Evolutionary conservation across 2,113 vertebrate genomes (phyloP).

Genomic region (Rhombomys opimus): DNA sequence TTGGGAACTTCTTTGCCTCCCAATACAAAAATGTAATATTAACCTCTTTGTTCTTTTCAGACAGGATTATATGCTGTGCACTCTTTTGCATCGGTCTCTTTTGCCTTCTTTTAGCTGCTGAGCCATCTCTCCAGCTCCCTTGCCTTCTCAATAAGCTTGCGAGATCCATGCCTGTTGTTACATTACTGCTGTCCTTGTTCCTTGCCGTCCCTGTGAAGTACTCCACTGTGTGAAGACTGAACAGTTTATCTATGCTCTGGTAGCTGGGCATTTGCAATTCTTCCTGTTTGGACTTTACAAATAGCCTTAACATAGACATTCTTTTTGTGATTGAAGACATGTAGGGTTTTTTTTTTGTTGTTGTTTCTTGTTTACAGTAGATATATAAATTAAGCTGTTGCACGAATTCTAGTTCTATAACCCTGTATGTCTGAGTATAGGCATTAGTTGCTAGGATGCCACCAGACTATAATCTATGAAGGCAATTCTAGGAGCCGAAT

Average conservation of each 20-base stretch:
- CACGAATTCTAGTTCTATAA: conserved; percentile 21
- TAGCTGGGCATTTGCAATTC: conserved; percentile 5
- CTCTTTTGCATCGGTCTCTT: background rate
- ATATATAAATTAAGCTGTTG: conserved; percentile 24
- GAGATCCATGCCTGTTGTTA: background rate
- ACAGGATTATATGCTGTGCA: background rate
- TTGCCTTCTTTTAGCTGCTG: background rate
- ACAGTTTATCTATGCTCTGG: background rate
- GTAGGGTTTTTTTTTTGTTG: conserved; percentile 17
- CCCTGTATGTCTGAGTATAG: conserved; percentile 25
- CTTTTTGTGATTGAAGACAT: conserved; percentile 12
- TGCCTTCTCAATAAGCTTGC: background rate
- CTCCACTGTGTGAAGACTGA: background rate
- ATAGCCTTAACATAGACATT: background rate
- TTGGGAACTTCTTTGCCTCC: background rate
- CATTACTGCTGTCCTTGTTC: background rate
- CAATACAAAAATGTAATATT: conserved; percentile 13
- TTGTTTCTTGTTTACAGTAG: background rate
- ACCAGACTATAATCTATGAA: background rate
- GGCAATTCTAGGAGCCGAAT: background rate
- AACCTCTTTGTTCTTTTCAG: background rate
- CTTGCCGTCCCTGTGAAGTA: background rate
- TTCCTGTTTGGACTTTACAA: conserved; percentile 33
- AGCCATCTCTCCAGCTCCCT: background rate
- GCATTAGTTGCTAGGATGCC: background rate